Conservation (phyloP, 2,888 invertebrate genomes). For the Brachypalpus laphriformis region DNA sequence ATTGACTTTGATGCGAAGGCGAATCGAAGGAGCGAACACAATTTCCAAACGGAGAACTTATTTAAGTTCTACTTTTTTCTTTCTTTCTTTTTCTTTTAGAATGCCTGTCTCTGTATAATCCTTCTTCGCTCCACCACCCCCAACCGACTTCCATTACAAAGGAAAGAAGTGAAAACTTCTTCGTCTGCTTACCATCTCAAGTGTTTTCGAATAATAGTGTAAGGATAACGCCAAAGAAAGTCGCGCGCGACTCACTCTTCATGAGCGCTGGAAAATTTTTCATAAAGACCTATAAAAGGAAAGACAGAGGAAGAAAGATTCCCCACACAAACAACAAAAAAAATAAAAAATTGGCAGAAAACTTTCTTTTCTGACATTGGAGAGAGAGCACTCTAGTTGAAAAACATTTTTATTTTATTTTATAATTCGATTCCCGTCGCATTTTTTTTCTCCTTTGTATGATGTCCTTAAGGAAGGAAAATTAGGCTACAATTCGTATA, state of each 20-base stretch:
- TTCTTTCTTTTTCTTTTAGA: no score
- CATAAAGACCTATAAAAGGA: conserved; percentile 25
- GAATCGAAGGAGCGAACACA: conserved; percentile 51
- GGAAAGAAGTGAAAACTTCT: conserved; percentile 50
- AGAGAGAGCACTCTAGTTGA: conserved; percentile 20
- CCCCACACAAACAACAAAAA: neutral
- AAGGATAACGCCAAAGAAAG: conserved; percentile 60
- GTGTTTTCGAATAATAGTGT: conserved; percentile 67
- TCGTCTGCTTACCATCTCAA: conserved; percentile 69
- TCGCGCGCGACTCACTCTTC: conserved; percentile 49
- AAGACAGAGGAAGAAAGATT: neutral
- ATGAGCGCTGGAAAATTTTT: neutral
- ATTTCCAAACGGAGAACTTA: conserved; percentile 64
- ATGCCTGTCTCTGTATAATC: neutral
- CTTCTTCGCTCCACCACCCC: neutral
- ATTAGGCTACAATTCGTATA: conserved; percentile 69
- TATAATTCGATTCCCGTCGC: conserved; percentile 49
- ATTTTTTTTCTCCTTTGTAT: neutral
- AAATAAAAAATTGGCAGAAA: neutral
- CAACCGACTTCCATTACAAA: conserved; percentile 42
- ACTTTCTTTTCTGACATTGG: neutral
- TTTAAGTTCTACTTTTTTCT: conserved; percentile 37
- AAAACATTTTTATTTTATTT: conserved; percentile 59
- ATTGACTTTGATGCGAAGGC: conserved; percentile 64
- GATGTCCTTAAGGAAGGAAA: conserved; percentile 42